Percentiles rank a stretch among this genome's conserved stretches.
These are phyloP conservation scores for Aquatica leii DNA, from an alignment of 2,888 invertebrate genomes.

Conservation along the genomic window DNA sequence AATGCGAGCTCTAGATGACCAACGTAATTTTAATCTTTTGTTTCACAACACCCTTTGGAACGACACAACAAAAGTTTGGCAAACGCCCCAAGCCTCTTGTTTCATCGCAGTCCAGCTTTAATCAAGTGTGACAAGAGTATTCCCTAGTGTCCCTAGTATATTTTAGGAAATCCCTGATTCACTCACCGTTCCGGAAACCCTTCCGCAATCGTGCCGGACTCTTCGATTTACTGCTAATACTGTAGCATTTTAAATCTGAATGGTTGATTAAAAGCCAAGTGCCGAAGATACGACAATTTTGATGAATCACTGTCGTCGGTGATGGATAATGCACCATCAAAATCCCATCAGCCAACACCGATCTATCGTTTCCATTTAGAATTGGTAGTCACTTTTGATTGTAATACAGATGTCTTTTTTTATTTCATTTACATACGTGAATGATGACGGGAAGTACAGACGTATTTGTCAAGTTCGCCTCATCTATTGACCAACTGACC, in stretches of 20 bases:
- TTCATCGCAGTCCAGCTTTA: slow-evolving; percentile 50
- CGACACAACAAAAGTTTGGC: slow-evolving; percentile 52
- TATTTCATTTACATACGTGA: slow-evolving; percentile 52
- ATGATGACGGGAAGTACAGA: slow-evolving; percentile 51
- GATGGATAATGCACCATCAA: slow-evolving; percentile 59
- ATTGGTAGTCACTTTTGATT: slow-evolving; percentile 28
- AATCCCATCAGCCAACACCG: slow-evolving; percentile 55
- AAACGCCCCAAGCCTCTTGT: slow-evolving; percentile 44
- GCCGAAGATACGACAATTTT: slow-evolving; percentile 42
- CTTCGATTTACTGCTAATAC: slow-evolving; percentile 53
- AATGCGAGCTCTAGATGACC: slow-evolving; percentile 56
- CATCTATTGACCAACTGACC: slow-evolving; percentile 59
- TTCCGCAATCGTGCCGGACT: slow-evolving; percentile 53
- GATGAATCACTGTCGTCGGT: slow-evolving; percentile 59
- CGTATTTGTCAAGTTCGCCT: slow-evolving; percentile 57
- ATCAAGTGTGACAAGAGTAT: slow-evolving; percentile 51
- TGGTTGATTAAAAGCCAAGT: slow-evolving; percentile 57
- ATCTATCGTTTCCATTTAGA: slow-evolving; percentile 50
- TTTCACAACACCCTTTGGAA: slow-evolving; percentile 57
- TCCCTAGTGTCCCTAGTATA: slow-evolving; percentile 28
- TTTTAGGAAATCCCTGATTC: background rate
- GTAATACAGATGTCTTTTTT: slow-evolving; percentile 32
- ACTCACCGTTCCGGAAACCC: slow-evolving; percentile 46
- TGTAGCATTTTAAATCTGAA: slow-evolving; percentile 57
- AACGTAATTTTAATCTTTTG: slow-evolving; percentile 58